A percentile compares a stretch with the other conserved stretches of the same genome.
Evolutionary conservation across 2,113 vertebrate species (phyloP).

Genomic region (Limnothrissa miodon): DNA sequence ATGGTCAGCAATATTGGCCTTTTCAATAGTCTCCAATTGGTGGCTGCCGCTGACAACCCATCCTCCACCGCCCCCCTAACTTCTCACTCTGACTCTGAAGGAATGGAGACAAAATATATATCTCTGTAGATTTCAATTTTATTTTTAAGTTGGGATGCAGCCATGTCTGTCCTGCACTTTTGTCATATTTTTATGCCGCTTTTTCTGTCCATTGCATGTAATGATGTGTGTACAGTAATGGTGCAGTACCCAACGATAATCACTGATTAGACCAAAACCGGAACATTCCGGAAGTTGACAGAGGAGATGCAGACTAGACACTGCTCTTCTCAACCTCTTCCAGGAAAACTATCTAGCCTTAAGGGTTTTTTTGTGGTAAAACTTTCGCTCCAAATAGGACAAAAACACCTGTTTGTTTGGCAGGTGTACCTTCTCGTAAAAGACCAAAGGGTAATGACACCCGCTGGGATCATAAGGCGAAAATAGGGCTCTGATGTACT

Average conservation of each 20-base stretch:
- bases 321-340: constrained; percentile 62
- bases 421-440: constrained; percentile 35
- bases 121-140: constrained; percentile 46
- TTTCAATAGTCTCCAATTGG: constrained; percentile 53
- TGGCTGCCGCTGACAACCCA: constrained; percentile 52
- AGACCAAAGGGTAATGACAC: constrained; percentile 39
- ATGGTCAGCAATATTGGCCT: constrained; percentile 47
- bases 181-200: constrained; percentile 63
- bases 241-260: constrained; percentile 67
- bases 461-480: constrained; percentile 15
- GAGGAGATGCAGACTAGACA: constrained; percentile 59
- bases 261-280: constrained; percentile 64
- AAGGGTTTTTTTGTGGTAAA: constrained; percentile 60
- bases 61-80: not conserved
- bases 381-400: constrained; percentile 58
- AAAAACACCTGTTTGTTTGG: constrained; percentile 41
- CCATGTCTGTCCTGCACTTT: constrained; percentile 39
- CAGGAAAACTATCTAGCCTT: constrained; percentile 67
- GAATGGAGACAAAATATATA: constrained; percentile 45
- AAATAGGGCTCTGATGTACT: not conserved
- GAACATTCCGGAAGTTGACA: constrained; percentile 60
- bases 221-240: constrained; percentile 73
- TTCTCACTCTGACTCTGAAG: not conserved
- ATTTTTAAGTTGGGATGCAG: constrained; percentile 48
- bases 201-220: constrained; percentile 64